Conservation (phyloP, 2,113 vertebrate species). For the Egretta garzetta region DNA sequence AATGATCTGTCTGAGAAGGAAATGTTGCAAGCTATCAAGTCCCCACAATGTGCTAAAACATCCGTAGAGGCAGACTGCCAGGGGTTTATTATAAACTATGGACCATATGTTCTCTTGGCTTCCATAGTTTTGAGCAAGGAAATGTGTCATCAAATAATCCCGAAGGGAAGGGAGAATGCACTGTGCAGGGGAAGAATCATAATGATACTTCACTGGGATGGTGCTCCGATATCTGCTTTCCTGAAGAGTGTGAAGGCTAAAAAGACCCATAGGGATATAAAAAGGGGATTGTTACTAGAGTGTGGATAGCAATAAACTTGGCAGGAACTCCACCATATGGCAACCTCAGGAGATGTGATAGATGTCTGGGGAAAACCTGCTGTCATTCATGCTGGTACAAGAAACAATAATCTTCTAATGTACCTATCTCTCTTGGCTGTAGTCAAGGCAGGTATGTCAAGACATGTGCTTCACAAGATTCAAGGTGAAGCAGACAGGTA, state of each 20-base stretch:
- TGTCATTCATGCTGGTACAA: not conserved
- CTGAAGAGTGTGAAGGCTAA: slow-evolving; percentile 12
- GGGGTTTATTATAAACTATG: slow-evolving; percentile 52
- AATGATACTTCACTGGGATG: not conserved
- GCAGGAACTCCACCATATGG: slow-evolving; percentile 23
- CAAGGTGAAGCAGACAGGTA: not conserved
- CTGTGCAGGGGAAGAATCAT: not conserved
- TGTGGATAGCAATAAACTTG: slow-evolving; percentile 22
- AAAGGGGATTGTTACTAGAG: slow-evolving; percentile 1
- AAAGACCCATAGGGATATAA: slow-evolving; percentile 3
- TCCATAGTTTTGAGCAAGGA: slow-evolving; percentile 46
- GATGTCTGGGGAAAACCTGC: not conserved
- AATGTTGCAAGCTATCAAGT: slow-evolving; percentile 59
- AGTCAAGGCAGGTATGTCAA: not conserved
- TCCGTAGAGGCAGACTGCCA: slow-evolving; percentile 58
- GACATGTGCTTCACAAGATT: not conserved
- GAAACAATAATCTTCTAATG: not conserved
- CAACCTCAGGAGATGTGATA: not conserved
- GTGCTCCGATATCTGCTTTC: slow-evolving; percentile 23
- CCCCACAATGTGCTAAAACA: slow-evolving; percentile 62
- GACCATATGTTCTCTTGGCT: slow-evolving; percentile 60
- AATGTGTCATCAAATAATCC: slow-evolving; percentile 63
- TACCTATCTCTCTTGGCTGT: not conserved
- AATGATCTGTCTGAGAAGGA: slow-evolving; percentile 64
- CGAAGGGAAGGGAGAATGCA: not conserved